Conservation (phyloP, 2,797 vertebrate species). For the Labroides dimidiatus region DNA sequence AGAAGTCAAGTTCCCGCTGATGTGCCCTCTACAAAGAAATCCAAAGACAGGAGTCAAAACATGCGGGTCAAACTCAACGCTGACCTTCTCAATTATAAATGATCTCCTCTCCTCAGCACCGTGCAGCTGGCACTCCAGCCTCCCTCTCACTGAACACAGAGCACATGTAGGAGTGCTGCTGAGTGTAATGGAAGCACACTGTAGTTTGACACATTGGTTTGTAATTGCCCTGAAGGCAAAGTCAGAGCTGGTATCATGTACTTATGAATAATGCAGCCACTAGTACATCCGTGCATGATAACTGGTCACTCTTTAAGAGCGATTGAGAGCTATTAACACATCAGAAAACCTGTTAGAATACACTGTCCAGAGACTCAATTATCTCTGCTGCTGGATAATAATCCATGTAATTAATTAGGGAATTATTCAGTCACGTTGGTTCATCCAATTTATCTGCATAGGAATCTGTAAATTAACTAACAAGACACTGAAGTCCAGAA, state of each 20-base stretch:
- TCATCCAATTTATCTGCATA: background rate
- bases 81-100: slow-evolving; percentile 42
- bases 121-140: slow-evolving; percentile 18
- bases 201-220: background rate
- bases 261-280: slow-evolving; percentile 22
- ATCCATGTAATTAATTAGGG: background rate
- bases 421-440: background rate
- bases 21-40: slow-evolving; percentile 32
- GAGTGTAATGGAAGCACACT: slow-evolving; percentile 1
- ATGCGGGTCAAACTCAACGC: slow-evolving; percentile 30
- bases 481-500: too few relatives aligned
- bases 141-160: slow-evolving; percentile 1
- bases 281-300: background rate
- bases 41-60: slow-evolving; percentile 28
- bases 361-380: too few relatives aligned
- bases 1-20: slow-evolving; percentile 9
- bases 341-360: background rate
- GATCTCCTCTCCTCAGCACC: slow-evolving; percentile 15
- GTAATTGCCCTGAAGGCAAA: slow-evolving; percentile 2
- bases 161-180: slow-evolving; percentile 1
- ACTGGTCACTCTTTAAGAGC: slow-evolving; percentile 7
- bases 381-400: too few relatives aligned
- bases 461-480: too few relatives aligned
- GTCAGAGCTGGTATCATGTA: slow-evolving; percentile 2
- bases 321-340: slow-evolving; percentile 3